Conservation (phyloP, 2,797 vertebrate genomes). For the Danio albolineatus region DNA sequence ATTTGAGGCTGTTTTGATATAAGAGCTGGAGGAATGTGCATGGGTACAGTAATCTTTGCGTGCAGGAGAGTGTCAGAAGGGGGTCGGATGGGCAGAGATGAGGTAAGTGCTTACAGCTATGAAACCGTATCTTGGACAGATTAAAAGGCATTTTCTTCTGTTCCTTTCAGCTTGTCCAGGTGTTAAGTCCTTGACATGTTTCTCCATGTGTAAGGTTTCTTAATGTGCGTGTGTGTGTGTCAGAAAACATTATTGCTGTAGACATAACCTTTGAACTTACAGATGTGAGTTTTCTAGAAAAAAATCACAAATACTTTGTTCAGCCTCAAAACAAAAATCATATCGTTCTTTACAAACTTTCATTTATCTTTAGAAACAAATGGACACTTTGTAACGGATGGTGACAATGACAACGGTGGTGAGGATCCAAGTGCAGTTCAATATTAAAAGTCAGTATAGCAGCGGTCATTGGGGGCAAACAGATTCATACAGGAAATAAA, state of each 20-base stretch:
- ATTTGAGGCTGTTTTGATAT: constrained; percentile 85
- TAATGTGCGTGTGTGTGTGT: constrained; percentile 5
- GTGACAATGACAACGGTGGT: no score
- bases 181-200: constrained; percentile 69
- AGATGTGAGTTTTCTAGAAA: neutral
- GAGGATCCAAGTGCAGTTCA: no score
- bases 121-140: constrained; percentile 83
- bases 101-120: constrained; percentile 83
- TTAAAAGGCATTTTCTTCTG: constrained; percentile 81
- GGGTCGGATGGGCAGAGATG: constrained; percentile 70
- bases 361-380: no score
- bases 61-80: constrained; percentile 50
- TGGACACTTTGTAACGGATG: no score
- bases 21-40: constrained; percentile 70
- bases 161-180: constrained; percentile 77
- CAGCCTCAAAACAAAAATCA: no score
- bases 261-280: constrained; percentile 28
- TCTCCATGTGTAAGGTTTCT: constrained; percentile 27
- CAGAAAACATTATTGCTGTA: constrained; percentile 16
- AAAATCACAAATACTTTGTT: neutral
- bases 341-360: no score
- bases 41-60: constrained; percentile 54
- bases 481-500: no score
- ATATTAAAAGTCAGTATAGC: no score
- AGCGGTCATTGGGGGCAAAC: no score